These are phyloP conservation scores for Octonoba sinensis DNA, from an alignment of 2,888 invertebrate genomes.

Conservation along the genomic window DNA sequence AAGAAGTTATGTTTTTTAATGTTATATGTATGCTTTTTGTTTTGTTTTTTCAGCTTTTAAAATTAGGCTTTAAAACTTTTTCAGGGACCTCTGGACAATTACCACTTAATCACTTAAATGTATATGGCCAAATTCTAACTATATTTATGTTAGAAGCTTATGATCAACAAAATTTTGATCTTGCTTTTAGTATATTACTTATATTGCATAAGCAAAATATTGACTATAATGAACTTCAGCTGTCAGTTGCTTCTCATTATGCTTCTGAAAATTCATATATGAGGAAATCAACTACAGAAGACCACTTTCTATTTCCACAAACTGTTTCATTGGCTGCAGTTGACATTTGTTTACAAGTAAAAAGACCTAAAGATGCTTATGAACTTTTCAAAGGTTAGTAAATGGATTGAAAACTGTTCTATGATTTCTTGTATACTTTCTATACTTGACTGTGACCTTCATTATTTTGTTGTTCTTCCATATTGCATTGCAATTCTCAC, in stretches of 20 bases:
- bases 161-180: neutral
- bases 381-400: constrained; percentile 20
- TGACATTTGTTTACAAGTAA: constrained; percentile 28
- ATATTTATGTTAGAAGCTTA: neutral
- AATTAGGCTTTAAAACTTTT: too few relatives aligned
- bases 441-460: too few relatives aligned
- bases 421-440: too few relatives aligned
- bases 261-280: neutral
- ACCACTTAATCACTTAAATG: neutral
- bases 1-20: too few relatives aligned
- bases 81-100: too few relatives aligned
- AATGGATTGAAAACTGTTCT: too few relatives aligned
- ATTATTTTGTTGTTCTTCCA: too few relatives aligned
- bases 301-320: constrained; percentile 5
- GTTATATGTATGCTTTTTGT: too few relatives aligned
- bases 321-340: constrained; percentile 23
- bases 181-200: neutral
- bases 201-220: constrained; percentile 2
- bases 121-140: constrained; percentile 3
- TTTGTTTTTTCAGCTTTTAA: too few relatives aligned
- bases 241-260: neutral
- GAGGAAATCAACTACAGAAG: neutral
- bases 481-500: too few relatives aligned
- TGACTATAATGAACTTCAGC: neutral
- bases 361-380: constrained; percentile 25